Base-by-base conservation (phyloP, 2,113 vertebrate species). In the Mystacornis crossleyi region DNA sequence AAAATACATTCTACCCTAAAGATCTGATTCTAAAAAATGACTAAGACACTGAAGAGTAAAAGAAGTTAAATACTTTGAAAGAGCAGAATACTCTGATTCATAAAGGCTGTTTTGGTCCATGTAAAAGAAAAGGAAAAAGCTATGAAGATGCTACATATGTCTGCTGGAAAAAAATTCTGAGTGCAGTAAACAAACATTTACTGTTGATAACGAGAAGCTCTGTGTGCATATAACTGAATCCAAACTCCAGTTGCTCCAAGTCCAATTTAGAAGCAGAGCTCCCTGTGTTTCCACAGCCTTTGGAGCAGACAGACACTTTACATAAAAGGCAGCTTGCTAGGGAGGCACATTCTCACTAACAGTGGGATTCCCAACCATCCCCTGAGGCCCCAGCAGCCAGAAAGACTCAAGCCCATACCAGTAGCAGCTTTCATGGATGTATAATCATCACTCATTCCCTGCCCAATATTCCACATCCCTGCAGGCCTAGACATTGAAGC, bases 211-310 rank as follows among this genome's bases (percentile, higher is more conserved):
- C 54, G 51, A 85, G 57, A 66, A 61, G 33, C 51, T 89, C 23
- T 29, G 51, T 6, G 20, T 85, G 11, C 8, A 3, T 0, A 1
- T 7, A 50, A 2, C 10, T 48, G 23, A 57, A 72, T 51, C 38
- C 40, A 10, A 78, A 74, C 20, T 84, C 34, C 17, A 81, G 60
- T 69, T 4, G 2, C 38, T 84, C 38, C 31, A 67, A 88, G 54
- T 47, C n/a, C 50, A 92, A 70, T 77, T 88, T 36, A 69, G 86
- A 82, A 77, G 45, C 19, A 79, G 69, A 88, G 25, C 36, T 70
- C 28, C 40, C 43, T 26, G 67, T 7, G 1, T 34, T 73, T 89
- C 79, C 58, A 50, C 0, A 5, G 25, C 7, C 58, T 65, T 58
- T 29, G 40, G 57, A 78, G 53, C 18, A 55, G 53, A 36, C 1